Base-by-base conservation (phyloP, 1,140 invertebrate species). In the Agraylea sexmaculata region DNA sequence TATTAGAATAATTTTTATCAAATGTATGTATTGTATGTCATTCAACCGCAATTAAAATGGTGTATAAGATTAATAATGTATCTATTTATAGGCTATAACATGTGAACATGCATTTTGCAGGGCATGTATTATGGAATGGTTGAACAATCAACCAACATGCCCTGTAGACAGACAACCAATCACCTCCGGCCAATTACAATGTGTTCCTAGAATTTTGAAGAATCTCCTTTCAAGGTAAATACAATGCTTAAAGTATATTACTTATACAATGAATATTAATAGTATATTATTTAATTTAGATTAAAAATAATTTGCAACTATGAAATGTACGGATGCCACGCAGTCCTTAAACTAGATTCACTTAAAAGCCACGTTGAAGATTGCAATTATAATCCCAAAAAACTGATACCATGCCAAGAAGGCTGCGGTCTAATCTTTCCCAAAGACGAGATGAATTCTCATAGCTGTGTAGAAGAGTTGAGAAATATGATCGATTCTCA, bases 101-200 rank as follows among this genome's bases (percentile, higher is more conserved):
- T 95, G 91, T 66, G 92, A 96, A 61, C 91, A 96, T 70, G 89
- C 90, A 42, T 95, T 95, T 69, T 96, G 92, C 66, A 75, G 80
- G 53, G 75, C 74, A 12, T 96, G 92, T 60, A 95, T 96, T 48
- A 83, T 83, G 36, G 88, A 95, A 63, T 96, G 92, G 92, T 78
- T 95, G 42, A 82, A 79, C 34, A 71, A 87, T 27, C 88, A 93
- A 56, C 87, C 85, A 11, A 92, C 86, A 15, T 96, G 92, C 62
- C 92, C 92, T 16, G 78, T 95, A 28, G 91, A 96, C 62, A 74
- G 92, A 34, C 87, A 87, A 54, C 72, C 81, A 31, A 82, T 94
- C 37, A 91, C 87, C 18, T 74, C 80, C 11, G 78, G 80, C 40
- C 87, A 94, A 59, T 64, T 96, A 3, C 77, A 87, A 60, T 80